Conservation (phyloP, 1,140 invertebrate genomes). For the Sitobion miscanthi region DNA sequence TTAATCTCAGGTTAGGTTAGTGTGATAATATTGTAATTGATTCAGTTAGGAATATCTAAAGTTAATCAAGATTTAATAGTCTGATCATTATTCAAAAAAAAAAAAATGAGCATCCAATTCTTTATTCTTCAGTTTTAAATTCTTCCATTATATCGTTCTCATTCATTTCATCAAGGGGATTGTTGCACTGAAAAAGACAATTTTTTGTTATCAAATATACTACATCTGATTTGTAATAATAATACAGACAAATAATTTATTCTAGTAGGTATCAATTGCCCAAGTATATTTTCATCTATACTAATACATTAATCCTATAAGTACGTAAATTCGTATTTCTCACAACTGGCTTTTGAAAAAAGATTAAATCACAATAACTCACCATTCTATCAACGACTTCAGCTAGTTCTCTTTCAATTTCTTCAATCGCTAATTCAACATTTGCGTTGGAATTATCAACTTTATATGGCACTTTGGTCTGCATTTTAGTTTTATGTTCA, state of each 20-base stretch:
- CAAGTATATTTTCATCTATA: no score
- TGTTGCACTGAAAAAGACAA: neutral
- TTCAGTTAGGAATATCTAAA: neutral
- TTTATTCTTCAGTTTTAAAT: neutral
- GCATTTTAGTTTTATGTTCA: slow-evolving; percentile 70
- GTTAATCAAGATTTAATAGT: neutral
- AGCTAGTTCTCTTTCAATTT: neutral
- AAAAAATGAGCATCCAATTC: neutral
- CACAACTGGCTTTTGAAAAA: no score
- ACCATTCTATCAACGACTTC: neutral
- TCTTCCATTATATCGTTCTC: neutral
- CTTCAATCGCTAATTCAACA: neutral
- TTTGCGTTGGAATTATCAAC: neutral
- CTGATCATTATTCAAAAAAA: neutral
- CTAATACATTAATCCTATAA: no score
- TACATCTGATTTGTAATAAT: neutral
- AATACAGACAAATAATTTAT: neutral
- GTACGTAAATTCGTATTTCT: no score
- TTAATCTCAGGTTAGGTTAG: neutral
- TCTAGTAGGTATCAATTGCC: neutral
- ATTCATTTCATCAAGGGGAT: neutral
- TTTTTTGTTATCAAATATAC: neutral
- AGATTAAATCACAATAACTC: no score
- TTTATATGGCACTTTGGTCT: slow-evolving; percentile 61
- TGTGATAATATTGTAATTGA: neutral